Evolutionary conservation across 2,888 invertebrate genomes (phyloP), one percentile per base, ranked within the genome.

Genomic region (Drosophila cognata): DNA sequence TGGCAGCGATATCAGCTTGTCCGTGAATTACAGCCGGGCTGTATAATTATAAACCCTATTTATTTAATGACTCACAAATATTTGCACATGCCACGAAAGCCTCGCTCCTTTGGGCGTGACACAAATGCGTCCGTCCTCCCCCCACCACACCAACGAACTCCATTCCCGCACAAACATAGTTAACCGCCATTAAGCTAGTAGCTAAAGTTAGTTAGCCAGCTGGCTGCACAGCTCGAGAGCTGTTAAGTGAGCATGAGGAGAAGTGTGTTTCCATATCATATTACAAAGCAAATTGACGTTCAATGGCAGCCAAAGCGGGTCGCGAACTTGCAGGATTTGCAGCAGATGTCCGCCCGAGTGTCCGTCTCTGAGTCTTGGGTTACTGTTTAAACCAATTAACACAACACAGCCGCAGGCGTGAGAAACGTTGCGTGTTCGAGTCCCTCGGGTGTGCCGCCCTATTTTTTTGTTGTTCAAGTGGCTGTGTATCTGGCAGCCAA

Each of bases 361-460:
- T 38, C 51, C 29, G 41, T 41, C 50, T 38, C 33, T n/a, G 38
- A 61, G 70, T 78, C 83, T 85, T 76, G 73, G 78, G 76, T 87
- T 87, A 86, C 87, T 88, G 75, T 87, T 84, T 88, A 87, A 90
- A 88, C 90, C 80, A 90, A 90, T 87, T 90, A 87, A 88, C 90
- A 81, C 77, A 62, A 74, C 74, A 61, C 53, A 55, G 59, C 58
- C 57, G 41, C 11, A 58, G 50, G 62, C 43, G 70, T 71, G 53
- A 58, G 56, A 51, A 64, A 60, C 80, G 25, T 64, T 72, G 70
- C 81, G 75, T 81, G 80, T 61, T 48, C 29, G 38, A 50, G 53
- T 77, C 85, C 70, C 82, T 36, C 57, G 46, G 77, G 53, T 82
- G 57, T 38, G n/a, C 29, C 38, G 61, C 38, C 58, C 53, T 46